A percentile compares a stretch with the other conserved stretches of the same genome.
Conservation (phyloP, 2,113 vertebrate genomes). For the Sinosuthora webbiana region DNA sequence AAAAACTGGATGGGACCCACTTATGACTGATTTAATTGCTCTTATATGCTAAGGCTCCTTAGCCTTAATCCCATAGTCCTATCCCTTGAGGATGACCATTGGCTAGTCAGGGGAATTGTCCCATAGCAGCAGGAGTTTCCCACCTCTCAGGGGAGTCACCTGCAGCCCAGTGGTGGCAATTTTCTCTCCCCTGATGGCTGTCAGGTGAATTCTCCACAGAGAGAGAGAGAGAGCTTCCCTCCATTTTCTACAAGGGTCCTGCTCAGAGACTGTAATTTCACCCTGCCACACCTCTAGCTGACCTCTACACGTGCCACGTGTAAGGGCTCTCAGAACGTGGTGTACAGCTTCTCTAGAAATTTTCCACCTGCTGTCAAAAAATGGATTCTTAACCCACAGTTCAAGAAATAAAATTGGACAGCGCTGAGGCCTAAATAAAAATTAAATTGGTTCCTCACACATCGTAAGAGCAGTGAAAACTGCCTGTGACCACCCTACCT, state of each 20-base stretch:
- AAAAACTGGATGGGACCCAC: accelerated
- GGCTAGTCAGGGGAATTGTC: background rate
- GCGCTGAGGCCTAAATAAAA: background rate
- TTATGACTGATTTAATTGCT: background rate
- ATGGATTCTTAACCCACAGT: background rate
- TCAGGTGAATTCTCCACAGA: background rate
- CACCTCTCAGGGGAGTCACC: background rate
- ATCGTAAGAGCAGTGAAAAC: slow-evolving; percentile 5
- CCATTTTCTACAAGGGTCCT: background rate
- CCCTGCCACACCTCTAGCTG: accelerated
- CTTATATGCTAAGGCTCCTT: background rate
- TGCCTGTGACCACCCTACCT: background rate
- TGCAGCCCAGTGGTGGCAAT: background rate
- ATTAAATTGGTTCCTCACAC: background rate
- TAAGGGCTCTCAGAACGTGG: background rate
- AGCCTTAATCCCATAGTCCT: background rate
- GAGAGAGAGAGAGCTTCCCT: background rate
- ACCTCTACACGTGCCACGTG: accelerated
- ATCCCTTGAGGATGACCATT: background rate
- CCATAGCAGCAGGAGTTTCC: background rate
- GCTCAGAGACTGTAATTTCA: background rate
- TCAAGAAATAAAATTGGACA: background rate
- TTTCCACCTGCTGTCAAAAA: background rate
- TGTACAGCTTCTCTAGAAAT: background rate
- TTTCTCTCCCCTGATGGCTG: background rate